Percentiles rank a stretch among this genome's conserved stretches.
Evolutionary conservation across 2,888 invertebrate genomes (phyloP).

Genomic region (Trisateles emortualis): DNA sequence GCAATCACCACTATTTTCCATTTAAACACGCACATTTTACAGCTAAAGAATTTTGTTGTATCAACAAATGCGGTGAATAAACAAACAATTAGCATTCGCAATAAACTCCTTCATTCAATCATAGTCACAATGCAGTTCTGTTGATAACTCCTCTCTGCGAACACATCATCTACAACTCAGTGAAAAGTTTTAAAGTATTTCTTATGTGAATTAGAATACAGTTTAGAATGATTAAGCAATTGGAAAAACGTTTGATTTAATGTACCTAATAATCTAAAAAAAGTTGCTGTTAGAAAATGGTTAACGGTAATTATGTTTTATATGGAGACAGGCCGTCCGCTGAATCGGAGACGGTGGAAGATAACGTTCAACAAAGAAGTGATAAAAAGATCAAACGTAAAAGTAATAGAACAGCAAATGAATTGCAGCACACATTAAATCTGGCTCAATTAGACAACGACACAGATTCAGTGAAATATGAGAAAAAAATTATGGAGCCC

Average conservation of each 20-base stretch:
- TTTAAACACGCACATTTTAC: slow-evolving; percentile 66
- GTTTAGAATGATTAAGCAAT: slow-evolving; percentile 56
- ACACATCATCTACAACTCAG: slow-evolving; percentile 1
- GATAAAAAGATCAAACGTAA: slow-evolving; percentile 74
- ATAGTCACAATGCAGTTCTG: slow-evolving; percentile 39
- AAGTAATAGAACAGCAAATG: slow-evolving; percentile 69
- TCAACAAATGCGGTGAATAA: slow-evolving; percentile 63
- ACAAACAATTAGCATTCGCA: slow-evolving; percentile 75
- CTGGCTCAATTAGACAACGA: slow-evolving; percentile 77
- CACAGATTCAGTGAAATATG: slow-evolving; percentile 79
- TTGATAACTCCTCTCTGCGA: background rate
- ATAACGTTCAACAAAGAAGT: slow-evolving; percentile 73
- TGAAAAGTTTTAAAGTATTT: slow-evolving; percentile 23
- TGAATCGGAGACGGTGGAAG: slow-evolving; percentile 78
- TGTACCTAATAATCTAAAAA: slow-evolving; percentile 23
- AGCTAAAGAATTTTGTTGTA: slow-evolving; percentile 68
- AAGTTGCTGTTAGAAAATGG: slow-evolving; percentile 67
- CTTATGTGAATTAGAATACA: slow-evolving; percentile 40
- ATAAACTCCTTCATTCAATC: slow-evolving; percentile 59
- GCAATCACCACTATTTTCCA: slow-evolving; percentile 49
- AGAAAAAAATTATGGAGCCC: slow-evolving; percentile 80
- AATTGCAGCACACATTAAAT: slow-evolving; percentile 71
- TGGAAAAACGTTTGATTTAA: slow-evolving; percentile 42
- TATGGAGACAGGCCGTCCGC: slow-evolving; percentile 79
- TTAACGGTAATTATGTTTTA: slow-evolving; percentile 81